Conservation (phyloP, 2,888 invertebrate species). For the Hirtodrosophila alboralis region DNA sequence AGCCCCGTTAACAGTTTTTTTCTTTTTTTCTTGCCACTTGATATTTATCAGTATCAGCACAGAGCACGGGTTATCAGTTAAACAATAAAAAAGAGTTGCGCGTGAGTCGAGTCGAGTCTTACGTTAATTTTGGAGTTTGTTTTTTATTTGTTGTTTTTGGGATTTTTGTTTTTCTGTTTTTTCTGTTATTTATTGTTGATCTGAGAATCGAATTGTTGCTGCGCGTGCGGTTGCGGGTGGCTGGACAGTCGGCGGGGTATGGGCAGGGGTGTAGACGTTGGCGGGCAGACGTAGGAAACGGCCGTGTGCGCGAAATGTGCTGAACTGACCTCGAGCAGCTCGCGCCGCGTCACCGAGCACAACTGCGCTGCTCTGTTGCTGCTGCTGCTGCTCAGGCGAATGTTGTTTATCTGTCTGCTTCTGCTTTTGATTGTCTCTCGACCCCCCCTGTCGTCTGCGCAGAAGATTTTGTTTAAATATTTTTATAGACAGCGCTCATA, state of each 20-base stretch:
- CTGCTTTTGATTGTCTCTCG: conserved; percentile 24
- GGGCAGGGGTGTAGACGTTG: no score
- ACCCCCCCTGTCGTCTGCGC: conserved; percentile 47
- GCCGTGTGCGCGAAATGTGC: conserved; percentile 69
- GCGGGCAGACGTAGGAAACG: conserved; percentile 35
- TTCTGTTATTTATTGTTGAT: no score
- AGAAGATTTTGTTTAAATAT: conserved; percentile 71
- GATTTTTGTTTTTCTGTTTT: conserved; percentile 15
- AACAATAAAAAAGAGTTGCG: conserved; percentile 67
- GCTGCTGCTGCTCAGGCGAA: no score
- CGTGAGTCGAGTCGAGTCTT: conserved; percentile 53
- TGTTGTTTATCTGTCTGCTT: conserved; percentile 63
- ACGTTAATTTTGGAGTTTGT: conserved; percentile 35
- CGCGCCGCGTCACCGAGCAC: conserved; percentile 66
- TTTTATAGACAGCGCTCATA: conserved; percentile 35
- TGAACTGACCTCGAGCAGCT: conserved; percentile 73
- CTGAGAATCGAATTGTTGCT: conserved; percentile 23
- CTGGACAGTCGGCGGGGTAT: conserved; percentile 23
- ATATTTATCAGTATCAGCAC: conserved; percentile 49
- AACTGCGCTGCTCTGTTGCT: no score
- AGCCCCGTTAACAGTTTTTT: conserved; percentile 15
- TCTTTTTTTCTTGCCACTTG: no score
- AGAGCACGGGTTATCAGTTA: conserved; percentile 57
- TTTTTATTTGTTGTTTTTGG: conserved; percentile 29
- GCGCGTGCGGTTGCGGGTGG: conserved; percentile 60